phyloP scores from a whole-genome alignment of 2,888 invertebrate genomes.

The Gastracanthus pulcherrimus region DNA sequence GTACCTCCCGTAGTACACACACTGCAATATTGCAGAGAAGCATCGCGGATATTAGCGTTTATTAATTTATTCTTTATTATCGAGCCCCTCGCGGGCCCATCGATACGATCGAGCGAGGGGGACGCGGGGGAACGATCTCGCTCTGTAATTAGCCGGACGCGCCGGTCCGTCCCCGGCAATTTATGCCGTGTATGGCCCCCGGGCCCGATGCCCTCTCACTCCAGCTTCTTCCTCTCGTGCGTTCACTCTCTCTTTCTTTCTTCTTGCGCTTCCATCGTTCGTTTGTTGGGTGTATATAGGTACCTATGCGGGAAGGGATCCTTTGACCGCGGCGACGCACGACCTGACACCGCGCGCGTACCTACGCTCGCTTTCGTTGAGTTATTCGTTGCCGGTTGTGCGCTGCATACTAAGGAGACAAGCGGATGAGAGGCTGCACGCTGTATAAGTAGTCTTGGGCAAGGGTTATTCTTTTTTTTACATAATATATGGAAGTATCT shows the following conservation, averaged over 20 bases:
- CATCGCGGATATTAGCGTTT: slow-evolving; percentile 70
- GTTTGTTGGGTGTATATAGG: no score
- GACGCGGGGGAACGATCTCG: no score
- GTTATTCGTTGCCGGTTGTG: not conserved
- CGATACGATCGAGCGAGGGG: slow-evolving; percentile 70
- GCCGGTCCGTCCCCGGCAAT: slow-evolving; percentile 59
- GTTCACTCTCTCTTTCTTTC: slow-evolving; percentile 13
- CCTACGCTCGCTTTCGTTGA: not conserved
- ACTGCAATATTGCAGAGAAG: not conserved
- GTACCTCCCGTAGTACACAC: not conserved
- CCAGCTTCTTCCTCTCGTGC: not conserved
- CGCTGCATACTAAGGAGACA: slow-evolving; percentile 20
- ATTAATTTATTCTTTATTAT: slow-evolving; percentile 75
- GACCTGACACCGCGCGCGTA: not conserved
- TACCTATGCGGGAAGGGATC: no score
- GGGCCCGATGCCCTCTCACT: slow-evolving; percentile 46
- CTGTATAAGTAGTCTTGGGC: not conserved
- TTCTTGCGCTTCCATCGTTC: slow-evolving; percentile 20
- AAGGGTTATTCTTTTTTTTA: slow-evolving; percentile 6
- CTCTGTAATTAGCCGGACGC: slow-evolving; percentile 76
- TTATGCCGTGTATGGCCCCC: slow-evolving; percentile 62
- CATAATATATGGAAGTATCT: no score
- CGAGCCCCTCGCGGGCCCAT: slow-evolving; percentile 67
- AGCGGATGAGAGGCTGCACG: not conserved
- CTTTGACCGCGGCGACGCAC: not conserved